These are phyloP conservation scores for Drosophila pseudoobscura DNA, from an alignment of 1,140 invertebrate genomes.

Conservation along the genomic window DNA sequence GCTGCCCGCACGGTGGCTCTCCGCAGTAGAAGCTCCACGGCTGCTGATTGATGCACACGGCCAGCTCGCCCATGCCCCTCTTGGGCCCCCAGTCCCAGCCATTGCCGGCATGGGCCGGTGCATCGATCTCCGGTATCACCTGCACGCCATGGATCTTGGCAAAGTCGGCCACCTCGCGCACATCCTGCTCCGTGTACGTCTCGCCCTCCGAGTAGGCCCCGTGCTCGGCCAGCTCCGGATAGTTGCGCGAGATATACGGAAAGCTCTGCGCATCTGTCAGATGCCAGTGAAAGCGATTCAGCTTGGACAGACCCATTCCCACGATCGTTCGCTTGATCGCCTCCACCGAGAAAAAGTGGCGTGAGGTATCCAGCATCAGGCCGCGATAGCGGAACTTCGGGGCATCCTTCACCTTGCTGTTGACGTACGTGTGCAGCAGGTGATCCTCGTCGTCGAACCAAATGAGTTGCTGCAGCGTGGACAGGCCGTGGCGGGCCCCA, in stretches of 20 bases:
- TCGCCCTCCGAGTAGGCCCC: constrained; percentile 90
- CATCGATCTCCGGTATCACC: constrained; percentile 88
- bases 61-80: constrained; percentile 87
- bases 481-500: constrained; percentile 90
- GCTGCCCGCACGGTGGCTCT: constrained; percentile 92
- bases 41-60: constrained; percentile 89
- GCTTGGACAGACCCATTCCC: constrained; percentile 90
- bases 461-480: constrained; percentile 91
- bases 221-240: constrained; percentile 88
- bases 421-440: constrained; percentile 86
- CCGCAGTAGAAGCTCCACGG: constrained; percentile 91
- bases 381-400: constrained; percentile 88
- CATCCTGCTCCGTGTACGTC: constrained; percentile 88
- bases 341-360: constrained; percentile 89
- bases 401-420: constrained; percentile 85
- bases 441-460: constrained; percentile 88
- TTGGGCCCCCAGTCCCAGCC: constrained; percentile 91
- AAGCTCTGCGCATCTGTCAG: constrained; percentile 93
- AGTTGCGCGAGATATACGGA: constrained; percentile 88
- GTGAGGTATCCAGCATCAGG: constrained; percentile 89
- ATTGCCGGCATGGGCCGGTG: constrained; percentile 91
- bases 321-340: constrained; percentile 89
- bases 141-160: constrained; percentile 88
- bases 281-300: constrained; percentile 95
- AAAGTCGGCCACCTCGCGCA: constrained; percentile 87